phyloP scores from a whole-genome alignment of 2,797 vertebrate species.

The Brotula barbata region DNA sequence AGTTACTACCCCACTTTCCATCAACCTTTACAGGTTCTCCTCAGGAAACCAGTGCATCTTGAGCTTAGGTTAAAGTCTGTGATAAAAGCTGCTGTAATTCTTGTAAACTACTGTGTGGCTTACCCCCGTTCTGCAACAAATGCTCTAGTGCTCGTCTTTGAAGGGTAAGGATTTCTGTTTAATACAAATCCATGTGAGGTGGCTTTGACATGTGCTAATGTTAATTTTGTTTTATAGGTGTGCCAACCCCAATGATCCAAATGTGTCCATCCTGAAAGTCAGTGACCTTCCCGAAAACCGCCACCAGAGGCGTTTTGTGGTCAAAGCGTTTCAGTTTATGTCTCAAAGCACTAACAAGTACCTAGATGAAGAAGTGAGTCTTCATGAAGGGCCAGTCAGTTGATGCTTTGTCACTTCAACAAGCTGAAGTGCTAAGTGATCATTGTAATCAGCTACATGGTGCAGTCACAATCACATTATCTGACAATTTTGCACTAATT shows the following conservation, averaged over 20 bases:
- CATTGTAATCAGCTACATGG: no score
- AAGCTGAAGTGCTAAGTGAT: no score
- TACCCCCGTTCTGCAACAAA: conserved; percentile 75
- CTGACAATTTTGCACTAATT: no score
- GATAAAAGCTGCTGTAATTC: conserved; percentile 55
- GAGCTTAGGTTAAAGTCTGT: conserved; percentile 65
- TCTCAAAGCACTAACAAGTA: conserved; percentile 62
- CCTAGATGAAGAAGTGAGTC: conserved; percentile 74
- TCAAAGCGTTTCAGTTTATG: conserved; percentile 77
- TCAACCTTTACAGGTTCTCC: conserved; percentile 63
- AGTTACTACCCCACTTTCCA: conserved; percentile 55
- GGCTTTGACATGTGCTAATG: neutral
- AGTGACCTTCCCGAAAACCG: conserved; percentile 31
- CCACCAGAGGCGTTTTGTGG: conserved; percentile 65
- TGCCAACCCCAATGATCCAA: conserved; percentile 66
- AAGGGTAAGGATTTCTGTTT: conserved; percentile 65
- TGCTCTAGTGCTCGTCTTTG: conserved; percentile 74
- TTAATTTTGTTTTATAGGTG: conserved; percentile 59
- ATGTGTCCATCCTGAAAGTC: conserved; percentile 54
- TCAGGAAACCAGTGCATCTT: conserved; percentile 73
- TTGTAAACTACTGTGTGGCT: conserved; percentile 80
- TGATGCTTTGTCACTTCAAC: no score
- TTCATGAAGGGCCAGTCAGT: neutral
- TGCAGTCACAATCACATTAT: no score
- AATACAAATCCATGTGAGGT: neutral